Conservation (phyloP, 2,797 vertebrate genomes). For the Moxostoma hubbsi region DNA sequence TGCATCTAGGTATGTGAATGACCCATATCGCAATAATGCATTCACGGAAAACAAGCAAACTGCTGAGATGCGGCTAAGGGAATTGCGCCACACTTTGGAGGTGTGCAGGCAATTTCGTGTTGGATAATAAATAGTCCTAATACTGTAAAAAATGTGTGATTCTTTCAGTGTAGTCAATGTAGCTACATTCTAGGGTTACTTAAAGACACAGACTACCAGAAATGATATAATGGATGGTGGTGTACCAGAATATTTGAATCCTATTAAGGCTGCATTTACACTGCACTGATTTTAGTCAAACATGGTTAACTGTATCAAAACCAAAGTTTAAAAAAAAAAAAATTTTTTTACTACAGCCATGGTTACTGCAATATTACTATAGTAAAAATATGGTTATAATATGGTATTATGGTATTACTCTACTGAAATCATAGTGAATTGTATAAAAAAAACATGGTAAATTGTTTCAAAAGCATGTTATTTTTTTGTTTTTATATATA, state of each 20-base stretch:
- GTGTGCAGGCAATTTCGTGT: background rate
- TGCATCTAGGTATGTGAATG: background rate
- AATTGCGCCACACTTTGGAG: constrained; percentile 1
- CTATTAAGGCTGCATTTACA: constrained; percentile 13
- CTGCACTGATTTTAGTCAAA: background rate
- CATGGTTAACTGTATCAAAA: no score
- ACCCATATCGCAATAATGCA: background rate
- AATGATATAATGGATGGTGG: constrained; percentile 25
- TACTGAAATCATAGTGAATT: no score
- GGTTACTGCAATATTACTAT: no score
- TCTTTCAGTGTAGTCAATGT: background rate
- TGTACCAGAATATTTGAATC: constrained; percentile 36
- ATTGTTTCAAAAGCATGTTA: no score
- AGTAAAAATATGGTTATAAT: no score
- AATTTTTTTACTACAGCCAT: no score
- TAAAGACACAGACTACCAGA: constrained; percentile 15
- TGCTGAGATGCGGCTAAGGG: background rate
- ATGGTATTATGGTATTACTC: no score
- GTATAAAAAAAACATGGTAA: no score
- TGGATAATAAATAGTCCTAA: background rate
- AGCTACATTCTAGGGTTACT: constrained; percentile 17
- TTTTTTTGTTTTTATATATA: no score
- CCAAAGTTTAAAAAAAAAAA: no score
- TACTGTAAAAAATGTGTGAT: background rate
- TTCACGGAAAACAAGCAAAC: constrained; percentile 30